These are phyloP conservation scores for Allobates femoralis DNA, from an alignment of 2,797 vertebrate species.

Conservation along the genomic window DNA sequence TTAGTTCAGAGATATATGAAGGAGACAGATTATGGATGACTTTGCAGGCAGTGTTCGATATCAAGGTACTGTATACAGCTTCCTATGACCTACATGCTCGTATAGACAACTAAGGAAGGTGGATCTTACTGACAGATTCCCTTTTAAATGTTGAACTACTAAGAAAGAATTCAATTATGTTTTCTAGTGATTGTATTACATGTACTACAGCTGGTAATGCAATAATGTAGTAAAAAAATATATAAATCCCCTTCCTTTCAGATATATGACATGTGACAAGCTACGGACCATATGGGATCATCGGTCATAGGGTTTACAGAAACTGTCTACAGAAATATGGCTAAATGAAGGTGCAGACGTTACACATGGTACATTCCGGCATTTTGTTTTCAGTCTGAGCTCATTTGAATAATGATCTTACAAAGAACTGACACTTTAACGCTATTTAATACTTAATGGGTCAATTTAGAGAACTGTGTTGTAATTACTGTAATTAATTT, in stretches of 20 bases:
- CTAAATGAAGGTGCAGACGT: background rate
- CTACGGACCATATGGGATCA: background rate
- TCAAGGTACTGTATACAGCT: too few species aligned
- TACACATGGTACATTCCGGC: background rate
- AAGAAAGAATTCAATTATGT: background rate
- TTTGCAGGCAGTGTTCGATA: too few species aligned
- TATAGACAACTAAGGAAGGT: too few species aligned
- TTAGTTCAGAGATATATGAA: too few species aligned
- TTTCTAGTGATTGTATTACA: too few species aligned
- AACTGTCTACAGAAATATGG: background rate
- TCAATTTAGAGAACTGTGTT: background rate
- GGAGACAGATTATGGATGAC: too few species aligned
- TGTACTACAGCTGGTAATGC: background rate
- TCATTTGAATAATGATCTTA: slow-evolving; percentile 1
- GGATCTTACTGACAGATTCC: too few species aligned
- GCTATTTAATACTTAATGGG: background rate
- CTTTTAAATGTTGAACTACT: background rate
- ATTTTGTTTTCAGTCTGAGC: background rate
- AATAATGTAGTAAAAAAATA: background rate
- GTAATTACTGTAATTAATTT: background rate
- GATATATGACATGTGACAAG: too few species aligned
- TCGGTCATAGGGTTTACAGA: background rate
- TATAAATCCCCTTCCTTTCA: too few species aligned
- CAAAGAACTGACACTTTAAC: background rate
- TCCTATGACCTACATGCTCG: too few species aligned